These are phyloP conservation scores for Epizoanthus illoricatus DNA, from an alignment of 92 coral and sea anemone genomes.

Conservation along the genomic window DNA sequence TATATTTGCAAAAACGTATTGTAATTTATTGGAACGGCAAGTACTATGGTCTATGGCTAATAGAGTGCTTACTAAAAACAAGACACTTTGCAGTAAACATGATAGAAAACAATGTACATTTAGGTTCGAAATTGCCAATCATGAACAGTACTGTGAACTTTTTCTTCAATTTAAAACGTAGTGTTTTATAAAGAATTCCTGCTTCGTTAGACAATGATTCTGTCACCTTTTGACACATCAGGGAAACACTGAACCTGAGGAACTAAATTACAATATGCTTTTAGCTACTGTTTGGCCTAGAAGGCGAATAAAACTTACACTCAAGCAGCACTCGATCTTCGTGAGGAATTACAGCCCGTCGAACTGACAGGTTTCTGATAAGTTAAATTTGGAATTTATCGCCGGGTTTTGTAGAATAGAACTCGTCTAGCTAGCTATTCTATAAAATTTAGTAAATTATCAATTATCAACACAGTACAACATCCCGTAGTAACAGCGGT, in stretches of 20 bases:
- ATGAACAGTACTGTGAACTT: not conserved
- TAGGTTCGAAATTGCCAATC: not conserved
- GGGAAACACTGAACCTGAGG: not conserved
- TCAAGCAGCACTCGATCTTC: not conserved
- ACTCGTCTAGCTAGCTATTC: not conserved
- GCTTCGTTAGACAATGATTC: not conserved
- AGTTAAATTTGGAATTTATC: not conserved
- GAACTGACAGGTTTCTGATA: too few relatives aligned
- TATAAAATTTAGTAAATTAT: not conserved
- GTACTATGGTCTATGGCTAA: not conserved
- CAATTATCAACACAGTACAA: not conserved
- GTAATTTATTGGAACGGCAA: constrained; percentile 2
- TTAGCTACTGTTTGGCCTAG: not conserved
- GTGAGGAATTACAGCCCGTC: too few relatives aligned
- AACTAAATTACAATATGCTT: not conserved
- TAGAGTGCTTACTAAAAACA: not conserved
- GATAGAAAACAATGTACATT: not conserved
- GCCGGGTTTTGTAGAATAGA: not conserved
- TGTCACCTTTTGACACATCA: not conserved
- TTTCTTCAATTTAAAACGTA: not conserved
- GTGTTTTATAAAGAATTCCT: not conserved
- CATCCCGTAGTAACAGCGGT: constrained; percentile 20
- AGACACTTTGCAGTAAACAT: not conserved
- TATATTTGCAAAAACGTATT: constrained; percentile 3
- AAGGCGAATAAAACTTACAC: not conserved